Base-by-base conservation (phyloP, 1,140 invertebrate species). In the Drosophila rhopaloa region DNA sequence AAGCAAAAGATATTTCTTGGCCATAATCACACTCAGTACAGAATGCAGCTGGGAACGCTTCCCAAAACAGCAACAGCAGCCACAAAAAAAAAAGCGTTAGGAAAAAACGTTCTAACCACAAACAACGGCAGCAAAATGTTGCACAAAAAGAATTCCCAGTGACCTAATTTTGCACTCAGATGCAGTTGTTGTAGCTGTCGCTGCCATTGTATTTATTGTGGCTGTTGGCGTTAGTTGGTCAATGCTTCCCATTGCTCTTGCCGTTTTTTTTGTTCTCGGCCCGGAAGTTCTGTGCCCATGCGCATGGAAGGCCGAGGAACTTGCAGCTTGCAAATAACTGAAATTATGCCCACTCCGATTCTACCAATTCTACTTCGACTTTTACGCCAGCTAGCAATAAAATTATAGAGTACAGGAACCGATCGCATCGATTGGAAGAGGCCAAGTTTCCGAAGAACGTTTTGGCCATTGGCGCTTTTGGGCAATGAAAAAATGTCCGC, bases 211-310 rank as follows among this genome's bases (percentile, higher is more conserved):
- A 68, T 50, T 54, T 79, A 76, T 62, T 78, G 51, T 82, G 60
- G 80, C 81, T 82, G 79, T 82, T 82, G 78, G 80, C 73, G 75
- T 82, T 78, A 82, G 80, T 82, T 82, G 80, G 80, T 79, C 80
- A 68, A 37, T 48, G 65, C 65, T 66, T 68, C 65, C 61, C 65
- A 68, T 44, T 66, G 65, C 65, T 43, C 60, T 32, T 51, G 48
- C 48, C 48, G 10, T 40, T 35, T 14, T 40, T 77, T 50, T 59
- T 70, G 58, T 72, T 85, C 62, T 84, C 68, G 68, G 84, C 81
- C 81, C 81, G 81, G 81, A 85, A 85, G 81, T 85, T 85, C 81
- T 83, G 81, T 85, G 84, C 84, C 84, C 84, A 88, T 78, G 84
- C 84, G 73, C 84, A 86, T 46, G 40, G 57, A 29, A 53, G 71